Base-by-base conservation (phyloP, 2,888 invertebrate species). In the Apamea anceps region DNA sequence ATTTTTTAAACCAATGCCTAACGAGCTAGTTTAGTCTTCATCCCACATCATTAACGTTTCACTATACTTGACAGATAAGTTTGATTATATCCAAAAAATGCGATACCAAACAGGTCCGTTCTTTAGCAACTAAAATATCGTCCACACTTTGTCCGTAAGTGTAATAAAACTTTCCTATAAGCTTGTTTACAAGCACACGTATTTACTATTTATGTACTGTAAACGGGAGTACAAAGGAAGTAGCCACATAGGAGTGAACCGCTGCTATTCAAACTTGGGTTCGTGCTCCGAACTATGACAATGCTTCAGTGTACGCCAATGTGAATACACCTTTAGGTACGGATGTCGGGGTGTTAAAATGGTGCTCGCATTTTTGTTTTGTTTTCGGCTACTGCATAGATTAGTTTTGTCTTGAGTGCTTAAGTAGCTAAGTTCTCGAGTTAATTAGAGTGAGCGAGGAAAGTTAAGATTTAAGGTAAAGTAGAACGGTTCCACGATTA, bases 181-280 rank as follows among this genome's bases (percentile, higher is more conserved):
- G 93, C 91, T 91, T 93, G 95, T 95, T 94, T 95, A 93, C 94
- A 92, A 91, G 93, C 91, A 89, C 89, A 91, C 92, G 89, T 93
- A 93, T 95, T 94, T 94, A 95, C 92, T 95, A 95, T 95, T 95
- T 94, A 95, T 94, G 91, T 92, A 92, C 91, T 92, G 94, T 93
- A 94, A 94, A 95, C 95, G 92, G 88, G 90, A 87, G 87, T 90
- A 94, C 94, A 95, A 94, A 94, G 94, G 93, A 93, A 93, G 92
- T 92, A 93, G 94, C 93, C 94, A 93, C 94, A 95, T 90, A 91
- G 93, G 92, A 92, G 91, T 86, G 91, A 88, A 91, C 91, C 80
- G 86, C 80, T 66, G 91, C 93, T 94, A 93, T 94, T 94, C 94
- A 95, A 94, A 94, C 92, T 94, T 91, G 92, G 87, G 85, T 90